These are phyloP conservation scores for Tragulus kanchil DNA, from an alignment of 2,113 vertebrate genomes.

Conservation along the genomic window DNA sequence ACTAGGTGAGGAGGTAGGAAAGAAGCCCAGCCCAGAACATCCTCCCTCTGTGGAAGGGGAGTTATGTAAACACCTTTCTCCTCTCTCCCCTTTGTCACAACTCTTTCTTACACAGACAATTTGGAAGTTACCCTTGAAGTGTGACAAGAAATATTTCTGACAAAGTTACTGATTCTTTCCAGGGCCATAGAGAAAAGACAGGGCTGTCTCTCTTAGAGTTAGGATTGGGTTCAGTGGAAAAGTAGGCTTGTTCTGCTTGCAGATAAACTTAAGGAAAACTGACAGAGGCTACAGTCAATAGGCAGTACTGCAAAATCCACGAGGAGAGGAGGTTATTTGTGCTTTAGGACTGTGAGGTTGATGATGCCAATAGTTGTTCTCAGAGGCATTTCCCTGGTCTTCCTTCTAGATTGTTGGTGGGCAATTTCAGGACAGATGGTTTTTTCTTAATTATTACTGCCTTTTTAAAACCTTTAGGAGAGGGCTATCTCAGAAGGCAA, in stretches of 20 bases:
- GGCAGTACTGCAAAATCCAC: not conserved
- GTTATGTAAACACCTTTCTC: not conserved
- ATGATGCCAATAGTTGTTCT: not conserved
- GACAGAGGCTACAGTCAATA: not conserved
- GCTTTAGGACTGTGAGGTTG: not conserved
- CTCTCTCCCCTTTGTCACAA: not conserved
- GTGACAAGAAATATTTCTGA: not conserved
- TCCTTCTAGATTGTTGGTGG: not conserved
- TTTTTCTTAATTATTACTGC: not conserved
- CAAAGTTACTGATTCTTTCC: not conserved
- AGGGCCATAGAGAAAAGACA: not conserved
- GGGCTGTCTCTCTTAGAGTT: not conserved
- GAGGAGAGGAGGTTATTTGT: not conserved
- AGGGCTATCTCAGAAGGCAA: conserved; percentile 19
- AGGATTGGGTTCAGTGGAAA: too few species aligned
- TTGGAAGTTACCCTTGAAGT: not conserved
- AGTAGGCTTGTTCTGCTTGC: not conserved
- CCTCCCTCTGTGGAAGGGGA: not conserved
- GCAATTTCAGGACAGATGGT: not conserved
- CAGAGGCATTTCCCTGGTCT: not conserved
- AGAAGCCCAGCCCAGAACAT: not conserved
- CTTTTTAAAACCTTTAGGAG: not conserved
- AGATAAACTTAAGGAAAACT: not conserved
- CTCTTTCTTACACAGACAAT: not conserved
- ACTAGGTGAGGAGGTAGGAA: not conserved